A percentile compares a stretch with the other conserved stretches of the same genome.
These are phyloP conservation scores for Sarcophaga caerulescens DNA, from an alignment of 2,888 invertebrate genomes.

Conservation along the genomic window DNA sequence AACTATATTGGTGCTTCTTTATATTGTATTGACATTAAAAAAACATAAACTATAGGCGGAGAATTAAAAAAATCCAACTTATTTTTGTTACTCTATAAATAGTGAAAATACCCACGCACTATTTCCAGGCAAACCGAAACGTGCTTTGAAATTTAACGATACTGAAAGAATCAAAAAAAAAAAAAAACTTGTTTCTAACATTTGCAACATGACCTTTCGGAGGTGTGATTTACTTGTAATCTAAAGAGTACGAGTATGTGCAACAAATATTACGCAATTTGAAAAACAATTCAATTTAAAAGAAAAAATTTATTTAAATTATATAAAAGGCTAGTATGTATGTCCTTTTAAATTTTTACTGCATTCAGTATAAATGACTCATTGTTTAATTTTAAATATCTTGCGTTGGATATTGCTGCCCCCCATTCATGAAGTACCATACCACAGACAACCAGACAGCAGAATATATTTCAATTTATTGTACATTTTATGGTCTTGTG, in stretches of 20 bases:
- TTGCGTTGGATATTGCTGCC: neutral
- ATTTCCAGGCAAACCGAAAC: neutral
- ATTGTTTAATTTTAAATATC: neutral
- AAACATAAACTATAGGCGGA: neutral
- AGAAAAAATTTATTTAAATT: neutral
- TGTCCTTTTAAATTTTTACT: neutral
- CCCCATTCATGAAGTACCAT: conserved; percentile 12
- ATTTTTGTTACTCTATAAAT: neutral
- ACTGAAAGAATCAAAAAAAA: neutral
- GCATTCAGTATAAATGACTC: neutral
- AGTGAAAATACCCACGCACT: neutral
- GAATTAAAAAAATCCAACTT: neutral
- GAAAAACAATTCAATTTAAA: neutral
- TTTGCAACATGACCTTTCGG: conserved; percentile 23
- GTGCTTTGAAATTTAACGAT: neutral
- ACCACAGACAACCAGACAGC: neutral
- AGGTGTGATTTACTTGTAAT: conserved; percentile 34
- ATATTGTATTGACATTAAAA: neutral
- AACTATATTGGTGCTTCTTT: too few species aligned
- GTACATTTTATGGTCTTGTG: conserved; percentile 2
- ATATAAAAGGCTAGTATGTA: neutral
- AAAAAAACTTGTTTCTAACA: neutral
- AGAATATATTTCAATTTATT: conserved; percentile 17
- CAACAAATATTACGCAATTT: neutral
- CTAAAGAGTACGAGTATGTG: neutral